Evolutionary conservation across 2,797 vertebrate genomes (phyloP), one percentile per base, ranked within the genome.

Genomic region (Chanos chanos): DNA sequence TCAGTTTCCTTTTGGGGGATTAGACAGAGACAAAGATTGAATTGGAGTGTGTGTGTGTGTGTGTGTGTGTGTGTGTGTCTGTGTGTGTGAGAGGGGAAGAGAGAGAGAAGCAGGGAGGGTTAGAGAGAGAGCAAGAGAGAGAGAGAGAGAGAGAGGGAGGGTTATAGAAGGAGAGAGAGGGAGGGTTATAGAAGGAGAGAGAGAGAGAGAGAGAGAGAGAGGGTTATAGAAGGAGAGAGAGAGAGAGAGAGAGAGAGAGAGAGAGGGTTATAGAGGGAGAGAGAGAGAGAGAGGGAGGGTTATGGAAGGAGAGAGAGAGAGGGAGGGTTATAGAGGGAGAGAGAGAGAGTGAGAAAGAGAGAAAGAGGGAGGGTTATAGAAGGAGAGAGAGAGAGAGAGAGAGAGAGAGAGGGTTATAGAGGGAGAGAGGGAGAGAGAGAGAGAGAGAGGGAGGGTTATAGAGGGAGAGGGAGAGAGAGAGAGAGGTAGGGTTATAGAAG

Each of bases 151-250:
- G 60, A 9, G 49, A 10, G 30, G 30, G 49, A 45, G 49, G 36
- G 58, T 51, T 62, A 62, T 62, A 53, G 53, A 49, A 53, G 39
- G 27, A 53, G 41, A 34, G 12, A 22, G 36, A 18, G 12, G 2
- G 52, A 45, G 62, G 39, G 54, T 63, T 54, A 53, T 39, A 24
- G 22, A 22, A 24, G 22, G 4, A 22, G 24, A 53, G 30, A 21
- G 15, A 49, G 4, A 28, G n/a, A 30, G 4, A 21, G 2, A 5
- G 16, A 16, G 10, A 33, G 27, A 49, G 21, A n/a, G 33, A 33
- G 30, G 16, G 4, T 49, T 3, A 16, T 10, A 27, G 28, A n/a
- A 5, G 10, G 22, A 44, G 12, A 8, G 2, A 19, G 15, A 31
- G 30, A 7, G 3, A 50, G 13, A 19, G 27, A 16, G 19, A 15